These are phyloP conservation scores for Melipona bicolor DNA, from an alignment of 2,888 invertebrate species.

Conservation along the genomic window DNA sequence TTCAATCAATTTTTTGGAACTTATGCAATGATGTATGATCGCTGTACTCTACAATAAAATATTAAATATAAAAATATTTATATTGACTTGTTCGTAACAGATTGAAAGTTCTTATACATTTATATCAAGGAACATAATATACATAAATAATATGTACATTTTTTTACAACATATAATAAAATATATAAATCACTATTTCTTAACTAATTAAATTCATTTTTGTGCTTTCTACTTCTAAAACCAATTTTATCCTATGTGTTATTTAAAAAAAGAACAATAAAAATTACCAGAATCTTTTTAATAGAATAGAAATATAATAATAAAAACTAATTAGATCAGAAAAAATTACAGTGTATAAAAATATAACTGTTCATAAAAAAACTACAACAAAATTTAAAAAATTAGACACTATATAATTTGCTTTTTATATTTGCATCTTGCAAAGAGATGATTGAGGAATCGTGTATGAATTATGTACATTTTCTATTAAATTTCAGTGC, in stretches of 20 bases:
- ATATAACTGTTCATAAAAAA: constrained; percentile 12
- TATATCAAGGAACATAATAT: constrained; percentile 29
- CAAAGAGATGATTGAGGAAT: constrained; percentile 44
- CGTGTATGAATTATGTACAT: constrained; percentile 64
- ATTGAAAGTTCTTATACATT: constrained; percentile 29
- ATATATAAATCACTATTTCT: constrained; percentile 10
- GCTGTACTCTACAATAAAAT: constrained; percentile 37
- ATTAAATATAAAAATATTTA: constrained; percentile 54
- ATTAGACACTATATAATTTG: constrained; percentile 25
- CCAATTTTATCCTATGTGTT: constrained; percentile 5
- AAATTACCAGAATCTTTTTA: not conserved
- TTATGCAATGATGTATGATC: constrained; percentile 28
- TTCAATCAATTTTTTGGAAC: constrained; percentile 21
- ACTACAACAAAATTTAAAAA: not conserved
- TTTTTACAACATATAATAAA: constrained; percentile 11
- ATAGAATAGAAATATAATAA: not conserved
- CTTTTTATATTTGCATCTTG: constrained; percentile 63
- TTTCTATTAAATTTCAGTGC: constrained; percentile 46
- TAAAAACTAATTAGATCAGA: not conserved
- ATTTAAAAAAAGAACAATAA: not conserved
- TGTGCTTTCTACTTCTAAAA: constrained; percentile 27
- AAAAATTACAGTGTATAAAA: constrained; percentile 17
- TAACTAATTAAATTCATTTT: constrained; percentile 18
- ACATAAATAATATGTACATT: constrained; percentile 41
- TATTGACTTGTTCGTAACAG: constrained; percentile 22